Conservation (phyloP, 2,797 vertebrate species). For the Clarias fuscus region DNA sequence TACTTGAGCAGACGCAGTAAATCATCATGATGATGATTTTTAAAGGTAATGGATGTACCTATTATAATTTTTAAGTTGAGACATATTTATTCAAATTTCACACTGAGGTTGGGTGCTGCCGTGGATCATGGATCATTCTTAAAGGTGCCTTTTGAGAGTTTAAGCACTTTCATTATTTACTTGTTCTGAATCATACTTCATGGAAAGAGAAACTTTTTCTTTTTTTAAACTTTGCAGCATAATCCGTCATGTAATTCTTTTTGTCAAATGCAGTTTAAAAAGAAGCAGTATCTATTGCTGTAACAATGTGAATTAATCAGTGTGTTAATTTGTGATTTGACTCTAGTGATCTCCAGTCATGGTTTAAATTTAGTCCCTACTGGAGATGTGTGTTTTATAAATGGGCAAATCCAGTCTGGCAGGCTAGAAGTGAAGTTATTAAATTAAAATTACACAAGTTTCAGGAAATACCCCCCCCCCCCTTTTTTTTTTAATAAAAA, state of each 20-base stretch:
- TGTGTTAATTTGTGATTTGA: neutral
- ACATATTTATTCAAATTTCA: neutral
- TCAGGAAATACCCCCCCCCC: neutral
- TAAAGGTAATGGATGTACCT: neutral
- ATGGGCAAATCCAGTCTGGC: conserved; percentile 1
- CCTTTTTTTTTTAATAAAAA: neutral
- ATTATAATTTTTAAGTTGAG: neutral
- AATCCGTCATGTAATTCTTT: neutral
- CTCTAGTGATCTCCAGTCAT: neutral
- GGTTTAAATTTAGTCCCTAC: conserved; percentile 33
- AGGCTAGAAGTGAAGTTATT: conserved; percentile 39
- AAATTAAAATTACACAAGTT: neutral
- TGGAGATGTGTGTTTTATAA: conserved; percentile 27
- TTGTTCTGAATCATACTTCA: neutral
- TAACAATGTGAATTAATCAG: conserved; percentile 12
- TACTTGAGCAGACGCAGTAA: neutral
- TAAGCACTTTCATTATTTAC: neutral
- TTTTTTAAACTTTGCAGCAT: neutral
- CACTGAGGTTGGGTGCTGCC: neutral
- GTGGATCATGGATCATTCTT: neutral
- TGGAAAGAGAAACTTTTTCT: neutral
- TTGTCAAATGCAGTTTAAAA: conserved; percentile 17
- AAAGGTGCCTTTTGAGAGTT: neutral
- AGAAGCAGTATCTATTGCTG: neutral
- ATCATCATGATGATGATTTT: neutral